Evolutionary conservation across 2,113 vertebrate species (phyloP), one percentile per base, ranked within the genome.

Genomic region (Nyctereutes procyonoides): DNA sequence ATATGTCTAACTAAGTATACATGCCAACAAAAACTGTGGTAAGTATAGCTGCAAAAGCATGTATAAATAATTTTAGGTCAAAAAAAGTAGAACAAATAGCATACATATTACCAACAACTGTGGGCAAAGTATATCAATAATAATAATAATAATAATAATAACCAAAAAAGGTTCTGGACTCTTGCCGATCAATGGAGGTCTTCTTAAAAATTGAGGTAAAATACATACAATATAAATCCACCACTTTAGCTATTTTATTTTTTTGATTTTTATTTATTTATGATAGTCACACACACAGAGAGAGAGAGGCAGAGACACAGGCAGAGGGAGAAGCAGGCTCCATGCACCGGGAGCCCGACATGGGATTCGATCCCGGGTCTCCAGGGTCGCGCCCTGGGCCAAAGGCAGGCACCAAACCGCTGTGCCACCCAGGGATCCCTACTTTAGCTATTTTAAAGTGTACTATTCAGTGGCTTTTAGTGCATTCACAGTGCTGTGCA

Each of bases 201-300:
- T 86, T 82, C 58, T 74, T 67, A 96, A 87, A 96, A 77, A 73
- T 4, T 20, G 51, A 90, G 16, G 48, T 24, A 80, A 92, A 90
- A 96, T 62, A 32, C 22, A 43, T 3, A 55, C 12, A 71, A 79
- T 48, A 32, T 51, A 76, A 22, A 83, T 35, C 80, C 24, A 86
- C 32, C 30, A 56, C 35, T 81, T 83, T 63, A 83, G 43, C 30
- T 84, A 93, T 81, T 90, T 81, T 80, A 43, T 43, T 55, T 55
- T 55, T 55, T 55, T 55, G 4, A 11, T 4, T 55, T 55, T 55
- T 55, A 55, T 55, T 55, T 55, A 55, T 43, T 43, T 43, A 43
- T 43, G 43, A 43, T 43, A 43, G 43, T 43, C 43, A 43, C 43
- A 43, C 43, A 43, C 1, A 7, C 6, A 43, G 43, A 43, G 43